Base-by-base conservation (phyloP, 2,888 invertebrate genomes). In the Cetonia aurata region DNA sequence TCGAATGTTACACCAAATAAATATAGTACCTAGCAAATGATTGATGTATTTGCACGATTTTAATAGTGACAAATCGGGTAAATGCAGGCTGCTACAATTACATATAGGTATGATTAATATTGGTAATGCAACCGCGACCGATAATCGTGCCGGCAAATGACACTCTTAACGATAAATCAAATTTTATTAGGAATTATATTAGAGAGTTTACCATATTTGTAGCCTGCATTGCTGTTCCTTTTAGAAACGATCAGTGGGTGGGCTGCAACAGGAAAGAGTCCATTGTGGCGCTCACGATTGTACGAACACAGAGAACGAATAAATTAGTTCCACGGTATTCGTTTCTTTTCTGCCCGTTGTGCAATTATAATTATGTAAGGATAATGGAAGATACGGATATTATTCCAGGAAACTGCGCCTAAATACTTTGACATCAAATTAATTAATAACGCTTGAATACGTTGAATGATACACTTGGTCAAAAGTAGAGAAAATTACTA, bases 81-180 rank as follows among this genome's bases (percentile, higher is more conserved):
- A 59, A 41, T 60, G 52, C 59, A 69, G 31, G 69, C 59, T 60
- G 50, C 69, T 50, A 60, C 69, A 69, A 69, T 69, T 69, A 69
- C 50, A 48, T 4, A 25, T 25, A 25, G 50, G 46, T 48, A 69
- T 69, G 69, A 69, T 69, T 69, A 69, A 69, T 69, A 60, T 50
- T 60, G 50, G 60, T 69, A 69, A 69, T 69, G 57, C 52, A 57
- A 33, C 56, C 48, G 41, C 17, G 48, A 33, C 48, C 62, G 12
- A 33, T 48, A 42, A 62, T 15, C 33, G 48, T 19, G 48, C 48
- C 33, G 33, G 62, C 62, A 62, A 62, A 62, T 62, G 62, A 48
- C 62, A 48, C 62, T 48, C 48, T 31, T 10, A 15, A 62, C 50
- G 15, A 62, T 62, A 62, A 62, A 62, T 62, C 62, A 62, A 62